Percentiles rank a stretch among this genome's conserved stretches.
These are phyloP conservation scores for Euplexia lucipara DNA, from an alignment of 2,888 invertebrate genomes.

Conservation along the genomic window DNA sequence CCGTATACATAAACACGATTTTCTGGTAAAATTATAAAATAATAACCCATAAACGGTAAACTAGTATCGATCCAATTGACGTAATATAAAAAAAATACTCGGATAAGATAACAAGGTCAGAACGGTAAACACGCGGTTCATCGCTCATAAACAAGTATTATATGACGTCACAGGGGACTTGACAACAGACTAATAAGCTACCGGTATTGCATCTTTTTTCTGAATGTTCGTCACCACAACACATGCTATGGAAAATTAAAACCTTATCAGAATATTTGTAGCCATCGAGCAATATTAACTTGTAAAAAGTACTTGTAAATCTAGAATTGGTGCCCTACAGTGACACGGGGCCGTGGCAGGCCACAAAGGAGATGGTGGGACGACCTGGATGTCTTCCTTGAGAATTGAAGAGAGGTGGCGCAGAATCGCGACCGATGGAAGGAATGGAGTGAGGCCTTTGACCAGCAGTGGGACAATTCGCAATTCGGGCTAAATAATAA, in stretches of 20 bases:
- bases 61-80: slow-evolving; percentile 38
- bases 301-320: not conserved
- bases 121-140: slow-evolving; percentile 38
- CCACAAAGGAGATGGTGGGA: too few species aligned
- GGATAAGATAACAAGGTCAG: slow-evolving; percentile 60
- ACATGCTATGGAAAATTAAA: not conserved
- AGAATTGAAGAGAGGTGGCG: too few species aligned
- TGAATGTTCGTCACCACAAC: not conserved
- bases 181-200: slow-evolving; percentile 29
- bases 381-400: too few species aligned
- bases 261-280: too few species aligned
- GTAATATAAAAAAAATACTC: slow-evolving; percentile 36
- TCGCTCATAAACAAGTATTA: slow-evolving; percentile 44
- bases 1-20: not conserved
- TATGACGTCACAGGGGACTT: slow-evolving; percentile 45
- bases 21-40: slow-evolving; percentile 14
- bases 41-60: slow-evolving; percentile 3
- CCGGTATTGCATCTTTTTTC: slow-evolving; percentile 37
- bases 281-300: not conserved
- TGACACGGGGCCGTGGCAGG: too few species aligned
- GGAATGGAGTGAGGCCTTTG: too few species aligned
- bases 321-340: not conserved
- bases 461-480: too few species aligned
- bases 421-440: too few species aligned
- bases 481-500: too few species aligned